Percentiles rank a stretch among this genome's conserved stretches.
These are phyloP conservation scores for Macrotis lagotis DNA, from an alignment of 2,113 vertebrate species.

Conservation along the genomic window DNA sequence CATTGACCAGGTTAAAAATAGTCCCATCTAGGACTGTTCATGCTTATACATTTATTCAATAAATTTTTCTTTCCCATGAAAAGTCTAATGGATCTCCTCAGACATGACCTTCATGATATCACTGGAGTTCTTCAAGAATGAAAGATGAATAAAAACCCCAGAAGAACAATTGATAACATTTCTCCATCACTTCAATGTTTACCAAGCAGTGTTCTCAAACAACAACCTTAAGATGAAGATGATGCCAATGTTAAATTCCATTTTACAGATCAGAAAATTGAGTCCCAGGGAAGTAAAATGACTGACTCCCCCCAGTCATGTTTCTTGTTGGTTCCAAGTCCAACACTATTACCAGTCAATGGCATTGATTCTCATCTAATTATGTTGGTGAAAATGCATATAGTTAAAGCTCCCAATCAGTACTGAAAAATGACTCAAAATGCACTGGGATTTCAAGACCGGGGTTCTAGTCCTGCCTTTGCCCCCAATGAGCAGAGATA, in stretches of 20 bases:
- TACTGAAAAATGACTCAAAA: background rate
- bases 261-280: background rate
- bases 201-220: background rate
- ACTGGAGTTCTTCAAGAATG: background rate
- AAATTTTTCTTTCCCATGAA: background rate
- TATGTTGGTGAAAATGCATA: background rate
- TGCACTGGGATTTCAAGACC: background rate
- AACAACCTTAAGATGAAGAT: background rate
- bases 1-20: background rate
- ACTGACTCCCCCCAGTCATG: background rate
- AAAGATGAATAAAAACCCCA: background rate
- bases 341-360: background rate
- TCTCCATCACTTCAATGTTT: background rate
- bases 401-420: background rate
- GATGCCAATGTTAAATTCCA: background rate
- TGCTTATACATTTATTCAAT: background rate
- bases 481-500: background rate
- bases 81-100: background rate
- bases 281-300: background rate
- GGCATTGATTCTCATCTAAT: background rate
- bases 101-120: background rate
- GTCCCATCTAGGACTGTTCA: background rate
- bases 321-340: background rate
- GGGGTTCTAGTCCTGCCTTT: background rate
- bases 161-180: background rate